Percentiles rank a stretch among this genome's conserved stretches.
Evolutionary conservation across 2,113 vertebrate genomes (phyloP).

Genomic region (Ailurus styani): DNA sequence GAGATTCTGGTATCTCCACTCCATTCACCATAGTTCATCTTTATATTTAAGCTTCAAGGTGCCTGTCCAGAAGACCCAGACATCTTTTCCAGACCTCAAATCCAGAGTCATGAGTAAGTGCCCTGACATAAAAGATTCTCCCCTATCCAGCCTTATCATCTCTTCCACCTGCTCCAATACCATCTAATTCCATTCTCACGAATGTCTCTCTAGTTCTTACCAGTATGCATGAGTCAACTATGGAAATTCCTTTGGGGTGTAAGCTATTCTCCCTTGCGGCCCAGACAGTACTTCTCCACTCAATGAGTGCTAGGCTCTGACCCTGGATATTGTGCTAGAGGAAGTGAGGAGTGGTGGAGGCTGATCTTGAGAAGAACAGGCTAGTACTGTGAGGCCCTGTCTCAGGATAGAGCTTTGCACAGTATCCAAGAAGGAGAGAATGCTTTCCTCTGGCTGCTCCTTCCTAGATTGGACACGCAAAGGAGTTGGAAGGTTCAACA

Average conservation of each 20-base stretch:
- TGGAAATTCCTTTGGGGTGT: not conserved
- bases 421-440: not conserved
- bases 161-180: not conserved
- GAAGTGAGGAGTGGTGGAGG: not conserved
- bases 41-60: not conserved
- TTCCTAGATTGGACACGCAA: not conserved
- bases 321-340: not conserved
- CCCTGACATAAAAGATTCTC: not conserved
- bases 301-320: not conserved
- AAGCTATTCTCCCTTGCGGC: not conserved
- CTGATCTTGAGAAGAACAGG: not conserved
- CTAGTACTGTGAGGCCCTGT: accelerated
- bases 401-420: not conserved
- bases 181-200: not conserved
- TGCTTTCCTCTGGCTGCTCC: not conserved
- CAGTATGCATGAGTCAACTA: not conserved
- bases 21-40: not conserved
- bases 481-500: not conserved
- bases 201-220: not conserved
- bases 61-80: not conserved
- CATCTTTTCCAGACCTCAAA: not conserved
- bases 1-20: not conserved
- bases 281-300: not conserved
- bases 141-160: not conserved
- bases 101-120: not conserved